These are phyloP conservation scores for Arvicanthis niloticus DNA, from an alignment of 2,113 vertebrate species.

Conservation along the genomic window DNA sequence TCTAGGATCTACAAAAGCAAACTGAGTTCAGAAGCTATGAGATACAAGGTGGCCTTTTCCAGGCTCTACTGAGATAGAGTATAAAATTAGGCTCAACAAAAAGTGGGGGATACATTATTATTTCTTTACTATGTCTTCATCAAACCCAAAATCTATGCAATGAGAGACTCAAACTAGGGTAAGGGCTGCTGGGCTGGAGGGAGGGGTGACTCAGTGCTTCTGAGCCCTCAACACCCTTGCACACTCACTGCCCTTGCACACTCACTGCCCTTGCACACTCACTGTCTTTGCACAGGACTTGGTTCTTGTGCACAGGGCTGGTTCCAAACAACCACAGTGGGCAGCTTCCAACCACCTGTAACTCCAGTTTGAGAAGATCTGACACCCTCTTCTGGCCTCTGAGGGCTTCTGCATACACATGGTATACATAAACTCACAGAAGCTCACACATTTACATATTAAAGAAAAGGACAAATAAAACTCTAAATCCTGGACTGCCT, in stretches of 20 bases:
- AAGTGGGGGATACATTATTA: constrained; percentile 9
- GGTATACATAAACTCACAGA: neutral
- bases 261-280: neutral
- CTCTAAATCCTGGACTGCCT: neutral
- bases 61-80: constrained; percentile 68
- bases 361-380: neutral
- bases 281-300: neutral
- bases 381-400: neutral
- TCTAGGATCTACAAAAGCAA: constrained; percentile 93
- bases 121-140: constrained; percentile 56
- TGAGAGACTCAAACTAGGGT: neutral
- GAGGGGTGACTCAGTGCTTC: neutral
- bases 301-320: neutral
- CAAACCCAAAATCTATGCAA: constrained; percentile 49
- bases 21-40: constrained; percentile 79
- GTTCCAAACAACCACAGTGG: neutral
- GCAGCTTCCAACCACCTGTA: neutral
- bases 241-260: neutral
- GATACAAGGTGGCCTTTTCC: constrained; percentile 55
- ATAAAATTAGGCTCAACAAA: constrained; percentile 69
- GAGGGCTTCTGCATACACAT: too few relatives aligned
- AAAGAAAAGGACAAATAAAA: neutral
- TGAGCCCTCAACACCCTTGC: neutral
- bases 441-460: neutral
- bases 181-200: neutral